Evolutionary conservation across 1,140 invertebrate species (phyloP).

Genomic region (Hyles vespertilio): DNA sequence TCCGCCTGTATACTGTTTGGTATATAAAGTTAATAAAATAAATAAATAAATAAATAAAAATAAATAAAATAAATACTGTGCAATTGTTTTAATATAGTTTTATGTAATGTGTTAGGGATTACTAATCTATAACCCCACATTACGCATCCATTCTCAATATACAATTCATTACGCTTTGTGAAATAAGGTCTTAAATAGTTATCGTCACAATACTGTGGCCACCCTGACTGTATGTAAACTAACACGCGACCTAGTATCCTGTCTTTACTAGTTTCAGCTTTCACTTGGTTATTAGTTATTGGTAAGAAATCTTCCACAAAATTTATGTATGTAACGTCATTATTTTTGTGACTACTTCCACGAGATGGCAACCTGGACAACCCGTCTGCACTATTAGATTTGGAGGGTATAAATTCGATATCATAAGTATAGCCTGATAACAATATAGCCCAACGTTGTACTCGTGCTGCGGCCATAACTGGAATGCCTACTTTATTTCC

Average conservation of each 20-base stretch:
- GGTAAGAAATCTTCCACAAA: conserved; percentile 29
- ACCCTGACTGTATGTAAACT: not conserved
- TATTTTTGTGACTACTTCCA: not conserved
- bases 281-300: conserved; percentile 12
- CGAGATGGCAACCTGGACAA: not conserved
- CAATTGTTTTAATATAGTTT: conserved; percentile 60
- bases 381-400: conserved; percentile 4
- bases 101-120: conserved; percentile 37
- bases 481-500: too few species aligned
- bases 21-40: too few species aligned
- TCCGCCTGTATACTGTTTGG: too few species aligned
- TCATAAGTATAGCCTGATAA: too few species aligned
- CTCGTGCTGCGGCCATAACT: too few species aligned
- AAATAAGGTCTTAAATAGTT: conserved; percentile 5
- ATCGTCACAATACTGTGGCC: not conserved
- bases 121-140: conserved; percentile 1
- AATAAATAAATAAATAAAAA: too few species aligned
- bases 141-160: conserved; percentile 11
- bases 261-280: not conserved
- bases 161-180: conserved; percentile 12
- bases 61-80: too few species aligned
- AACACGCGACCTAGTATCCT: not conserved
- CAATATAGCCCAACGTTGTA: too few species aligned
- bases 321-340: conserved; percentile 17
- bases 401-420: conserved; percentile 1